A percentile compares a stretch with the other conserved stretches of the same genome.
These are phyloP conservation scores for Varroa destructor DNA, from an alignment of 1,140 invertebrate genomes.

Conservation along the genomic window DNA sequence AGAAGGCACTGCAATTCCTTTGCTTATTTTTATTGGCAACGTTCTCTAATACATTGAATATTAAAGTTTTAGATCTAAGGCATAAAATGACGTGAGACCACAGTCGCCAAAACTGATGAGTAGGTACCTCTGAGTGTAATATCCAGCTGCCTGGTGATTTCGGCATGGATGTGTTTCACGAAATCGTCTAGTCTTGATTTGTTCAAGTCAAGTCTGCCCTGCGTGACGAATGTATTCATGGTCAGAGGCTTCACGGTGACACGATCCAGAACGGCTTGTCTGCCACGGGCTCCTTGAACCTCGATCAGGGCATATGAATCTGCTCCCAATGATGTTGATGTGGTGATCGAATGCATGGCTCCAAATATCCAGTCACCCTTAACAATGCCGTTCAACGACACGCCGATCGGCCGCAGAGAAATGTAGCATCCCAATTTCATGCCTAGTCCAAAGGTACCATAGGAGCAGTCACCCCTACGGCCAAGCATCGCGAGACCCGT, in stretches of 20 bases:
- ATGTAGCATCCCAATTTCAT: neutral
- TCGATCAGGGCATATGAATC: neutral
- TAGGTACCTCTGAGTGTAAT: neutral
- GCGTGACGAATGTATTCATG: neutral
- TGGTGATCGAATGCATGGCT: neutral
- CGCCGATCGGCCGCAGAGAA: neutral
- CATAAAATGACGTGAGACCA: neutral
- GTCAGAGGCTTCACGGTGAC: neutral
- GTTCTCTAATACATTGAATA: too few relatives aligned
- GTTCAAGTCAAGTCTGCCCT: constrained; percentile 2
- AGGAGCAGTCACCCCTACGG: neutral
- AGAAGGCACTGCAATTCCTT: too few relatives aligned
- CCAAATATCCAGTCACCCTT: neutral
- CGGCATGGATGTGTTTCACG: neutral
- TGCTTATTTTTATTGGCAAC: too few relatives aligned
- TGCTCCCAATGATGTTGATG: neutral
- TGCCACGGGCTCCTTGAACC: neutral
- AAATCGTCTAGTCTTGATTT: neutral
- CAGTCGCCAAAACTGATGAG: neutral
- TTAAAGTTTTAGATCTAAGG: neutral
- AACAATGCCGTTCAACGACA: neutral
- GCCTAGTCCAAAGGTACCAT: neutral
- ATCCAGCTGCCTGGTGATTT: neutral
- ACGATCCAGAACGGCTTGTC: neutral
- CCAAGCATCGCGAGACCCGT: neutral